Percentiles rank a stretch among this genome's conserved stretches.
Evolutionary conservation across 2,113 vertebrate species (phyloP).

Genomic region (Nothobranchius kuhntae): DNA sequence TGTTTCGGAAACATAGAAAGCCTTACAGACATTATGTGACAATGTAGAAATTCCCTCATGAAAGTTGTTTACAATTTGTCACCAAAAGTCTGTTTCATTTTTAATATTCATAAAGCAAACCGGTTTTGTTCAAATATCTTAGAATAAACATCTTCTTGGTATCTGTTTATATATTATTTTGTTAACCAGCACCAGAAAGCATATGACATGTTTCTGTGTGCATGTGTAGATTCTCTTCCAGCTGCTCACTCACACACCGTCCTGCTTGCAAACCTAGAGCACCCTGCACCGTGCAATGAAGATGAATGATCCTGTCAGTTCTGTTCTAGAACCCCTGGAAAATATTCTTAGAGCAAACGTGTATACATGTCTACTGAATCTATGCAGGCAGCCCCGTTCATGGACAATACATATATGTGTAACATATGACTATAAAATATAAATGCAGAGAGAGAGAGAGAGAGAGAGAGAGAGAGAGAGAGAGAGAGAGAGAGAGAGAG

Average conservation of each 20-base stretch:
- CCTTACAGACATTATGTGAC: too few relatives aligned
- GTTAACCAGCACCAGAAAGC: too few relatives aligned
- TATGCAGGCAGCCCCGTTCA: background rate
- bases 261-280: conserved; percentile 32
- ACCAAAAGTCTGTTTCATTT: too few relatives aligned
- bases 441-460: background rate
- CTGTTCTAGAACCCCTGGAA: conserved; percentile 30
- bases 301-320: conserved; percentile 66
- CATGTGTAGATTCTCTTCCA: conserved; percentile 3
- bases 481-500: background rate
- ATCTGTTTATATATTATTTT: too few relatives aligned
- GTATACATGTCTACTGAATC: background rate
- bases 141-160: too few relatives aligned
- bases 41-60: too few relatives aligned
- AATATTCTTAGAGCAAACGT: conserved; percentile 1
- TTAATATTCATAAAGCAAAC: too few relatives aligned
- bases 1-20: too few relatives aligned
- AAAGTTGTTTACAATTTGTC: too few relatives aligned
- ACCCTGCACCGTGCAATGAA: conserved; percentile 45
- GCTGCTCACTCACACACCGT: conserved; percentile 27
- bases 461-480: background rate
- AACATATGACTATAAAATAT: background rate
- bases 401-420: background rate
- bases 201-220: background rate
- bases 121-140: too few relatives aligned